Conservation (phyloP, 2,113 vertebrate genomes). For the Xiphophorus couchianus region DNA sequence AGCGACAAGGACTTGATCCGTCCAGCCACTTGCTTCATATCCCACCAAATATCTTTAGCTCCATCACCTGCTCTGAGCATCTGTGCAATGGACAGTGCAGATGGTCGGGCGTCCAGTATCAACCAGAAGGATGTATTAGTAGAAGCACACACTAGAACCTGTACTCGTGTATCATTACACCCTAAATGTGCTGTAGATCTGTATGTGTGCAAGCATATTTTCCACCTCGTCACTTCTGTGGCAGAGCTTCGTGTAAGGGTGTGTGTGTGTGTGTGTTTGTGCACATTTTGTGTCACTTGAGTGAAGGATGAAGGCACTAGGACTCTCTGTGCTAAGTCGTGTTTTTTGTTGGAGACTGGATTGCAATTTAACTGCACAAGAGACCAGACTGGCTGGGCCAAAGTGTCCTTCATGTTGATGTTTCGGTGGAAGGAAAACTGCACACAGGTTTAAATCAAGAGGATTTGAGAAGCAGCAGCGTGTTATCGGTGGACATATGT, state of each 20-base stretch:
- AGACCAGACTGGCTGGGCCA: neutral
- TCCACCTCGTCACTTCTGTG: slow-evolving; percentile 20
- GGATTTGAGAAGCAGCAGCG: slow-evolving; percentile 27
- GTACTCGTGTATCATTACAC: slow-evolving; percentile 45
- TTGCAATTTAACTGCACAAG: slow-evolving; percentile 25
- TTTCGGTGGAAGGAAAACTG: slow-evolving; percentile 18
- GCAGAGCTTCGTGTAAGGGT: slow-evolving; percentile 25
- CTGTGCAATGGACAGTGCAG: slow-evolving; percentile 33
- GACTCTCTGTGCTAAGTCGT: slow-evolving; percentile 13
- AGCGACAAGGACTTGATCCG: slow-evolving; percentile 69
- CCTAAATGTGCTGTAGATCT: slow-evolving; percentile 43
- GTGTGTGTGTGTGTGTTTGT: slow-evolving; percentile 23
- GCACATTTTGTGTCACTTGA: slow-evolving; percentile 18
- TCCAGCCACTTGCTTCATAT: slow-evolving; percentile 12
- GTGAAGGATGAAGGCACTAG: slow-evolving; percentile 27
- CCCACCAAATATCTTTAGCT: slow-evolving; percentile 26
- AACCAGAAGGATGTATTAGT: slow-evolving; percentile 35
- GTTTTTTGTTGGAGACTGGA: slow-evolving; percentile 4
- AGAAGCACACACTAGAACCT: slow-evolving; percentile 34
- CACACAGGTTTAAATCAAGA: slow-evolving; percentile 24
- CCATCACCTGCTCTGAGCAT: slow-evolving; percentile 49
- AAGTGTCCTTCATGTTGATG: slow-evolving; percentile 8
- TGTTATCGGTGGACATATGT: slow-evolving; percentile 40
- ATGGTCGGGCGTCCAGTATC: slow-evolving; percentile 30
- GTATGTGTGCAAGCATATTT: slow-evolving; percentile 33